Conservation (phyloP, 92 coral and sea anemone genomes). For the Montipora capitata region DNA sequence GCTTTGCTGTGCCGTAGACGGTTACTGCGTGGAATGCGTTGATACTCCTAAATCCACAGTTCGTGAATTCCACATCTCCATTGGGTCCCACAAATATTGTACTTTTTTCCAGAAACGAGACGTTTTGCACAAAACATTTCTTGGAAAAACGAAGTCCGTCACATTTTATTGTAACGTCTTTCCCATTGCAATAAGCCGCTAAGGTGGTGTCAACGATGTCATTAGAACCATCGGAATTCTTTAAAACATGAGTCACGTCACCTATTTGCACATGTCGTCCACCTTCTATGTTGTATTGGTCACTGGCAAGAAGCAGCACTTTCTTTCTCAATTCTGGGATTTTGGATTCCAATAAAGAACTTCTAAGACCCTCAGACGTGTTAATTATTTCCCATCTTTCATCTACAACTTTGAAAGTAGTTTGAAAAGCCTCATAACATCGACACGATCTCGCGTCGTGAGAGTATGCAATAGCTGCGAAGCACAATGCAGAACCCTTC, state of each 20-base stretch:
- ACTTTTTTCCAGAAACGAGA: too few species aligned
- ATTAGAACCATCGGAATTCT: too few species aligned
- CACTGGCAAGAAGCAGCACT: background rate
- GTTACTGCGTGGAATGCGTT: background rate
- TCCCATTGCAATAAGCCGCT: too few species aligned
- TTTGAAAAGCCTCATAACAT: conserved; percentile 18
- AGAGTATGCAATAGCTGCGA: conserved; percentile 49
- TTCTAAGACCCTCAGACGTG: background rate
- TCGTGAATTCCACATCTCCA: background rate
- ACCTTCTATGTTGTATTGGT: too few species aligned
- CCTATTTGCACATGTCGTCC: too few species aligned
- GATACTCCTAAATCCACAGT: background rate
- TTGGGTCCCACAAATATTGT: background rate
- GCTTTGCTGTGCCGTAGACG: background rate
- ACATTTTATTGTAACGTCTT: too few species aligned
- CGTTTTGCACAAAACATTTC: too few species aligned
- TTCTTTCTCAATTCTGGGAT: background rate
- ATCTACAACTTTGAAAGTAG: conserved; percentile 4
- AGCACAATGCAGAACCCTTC: background rate
- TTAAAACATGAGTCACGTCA: too few species aligned
- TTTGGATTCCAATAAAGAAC: background rate
- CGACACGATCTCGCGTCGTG: conserved; percentile 10
- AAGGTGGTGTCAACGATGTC: too few species aligned
- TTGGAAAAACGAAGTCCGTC: too few species aligned
- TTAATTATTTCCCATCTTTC: conserved; percentile 16